Percentiles rank a stretch among this genome's conserved stretches.
Evolutionary conservation across 2,888 invertebrate species (phyloP).

Genomic region (Gari tellinella): DNA sequence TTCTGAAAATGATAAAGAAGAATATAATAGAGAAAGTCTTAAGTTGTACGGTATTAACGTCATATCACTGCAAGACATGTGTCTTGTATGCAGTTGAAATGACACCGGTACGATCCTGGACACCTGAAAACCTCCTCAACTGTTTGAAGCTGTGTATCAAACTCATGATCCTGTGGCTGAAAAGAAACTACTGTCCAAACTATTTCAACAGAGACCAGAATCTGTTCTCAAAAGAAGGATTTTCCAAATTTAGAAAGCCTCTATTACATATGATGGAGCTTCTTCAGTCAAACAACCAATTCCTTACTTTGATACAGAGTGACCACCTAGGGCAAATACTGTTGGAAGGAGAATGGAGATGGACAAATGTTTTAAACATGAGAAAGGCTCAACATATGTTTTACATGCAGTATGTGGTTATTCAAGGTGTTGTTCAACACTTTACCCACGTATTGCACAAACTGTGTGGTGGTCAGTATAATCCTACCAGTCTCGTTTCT

Average conservation of each 20-base stretch:
- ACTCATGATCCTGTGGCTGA: not conserved
- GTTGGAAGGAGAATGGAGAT: no score
- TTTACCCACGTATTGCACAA: no score
- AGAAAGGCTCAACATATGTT: no score
- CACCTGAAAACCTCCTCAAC: not conserved
- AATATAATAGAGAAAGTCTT: not conserved
- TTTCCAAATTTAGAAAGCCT: not conserved
- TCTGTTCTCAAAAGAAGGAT: conserved; percentile 2
- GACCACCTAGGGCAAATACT: no score
- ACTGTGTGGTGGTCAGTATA: no score
- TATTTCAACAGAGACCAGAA: conserved; percentile 9
- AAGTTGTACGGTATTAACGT: not conserved
- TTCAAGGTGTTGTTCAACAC: no score
- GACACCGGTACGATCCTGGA: not conserved
- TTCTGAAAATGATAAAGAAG: conserved; percentile 25
- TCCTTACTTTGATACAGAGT: no score
- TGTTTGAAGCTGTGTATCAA: not conserved
- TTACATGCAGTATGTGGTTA: no score
- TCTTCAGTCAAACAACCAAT: no score
- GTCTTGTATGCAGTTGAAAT: conserved; percentile 1
- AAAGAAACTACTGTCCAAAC: not conserved
- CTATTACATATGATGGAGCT: no score
- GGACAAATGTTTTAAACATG: no score
- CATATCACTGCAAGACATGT: conserved; percentile 16
- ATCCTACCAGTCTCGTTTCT: no score